Evolutionary conservation across 2,113 vertebrate species (phyloP).

Genomic region (Prietella phreatophila): DNA sequence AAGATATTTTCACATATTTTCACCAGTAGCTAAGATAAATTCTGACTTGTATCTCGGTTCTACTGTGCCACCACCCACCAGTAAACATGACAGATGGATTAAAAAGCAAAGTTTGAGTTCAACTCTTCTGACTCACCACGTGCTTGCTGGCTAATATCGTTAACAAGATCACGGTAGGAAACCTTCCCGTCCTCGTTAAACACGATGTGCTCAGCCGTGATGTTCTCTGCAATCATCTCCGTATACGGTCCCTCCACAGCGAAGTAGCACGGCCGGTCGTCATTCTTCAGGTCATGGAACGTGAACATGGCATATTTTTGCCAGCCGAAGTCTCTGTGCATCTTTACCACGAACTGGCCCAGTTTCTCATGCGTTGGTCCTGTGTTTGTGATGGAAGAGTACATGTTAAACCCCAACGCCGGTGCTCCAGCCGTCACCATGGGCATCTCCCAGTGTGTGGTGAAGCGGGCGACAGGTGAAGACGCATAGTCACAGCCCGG

Average conservation of each 20-base stretch:
- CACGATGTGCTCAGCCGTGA: conserved; percentile 68
- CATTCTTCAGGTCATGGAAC: conserved; percentile 73
- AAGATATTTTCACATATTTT: background rate
- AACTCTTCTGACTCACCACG: conserved; percentile 66
- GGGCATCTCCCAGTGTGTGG: conserved; percentile 84
- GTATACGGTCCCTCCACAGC: conserved; percentile 80
- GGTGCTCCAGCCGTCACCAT: conserved; percentile 84
- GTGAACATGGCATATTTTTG: conserved; percentile 72
- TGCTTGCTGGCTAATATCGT: conserved; percentile 71
- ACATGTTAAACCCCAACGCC: conserved; percentile 76
- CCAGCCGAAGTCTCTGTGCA: conserved; percentile 84
- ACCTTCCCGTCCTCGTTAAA: conserved; percentile 64
- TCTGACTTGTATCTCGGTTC: background rate
- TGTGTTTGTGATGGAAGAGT: conserved; percentile 76
- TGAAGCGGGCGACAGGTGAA: conserved; percentile 81
- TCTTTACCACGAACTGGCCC: conserved; percentile 73
- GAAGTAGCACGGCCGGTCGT: conserved; percentile 82
- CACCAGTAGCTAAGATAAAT: background rate
- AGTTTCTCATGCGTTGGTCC: conserved; percentile 87
- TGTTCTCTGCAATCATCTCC: conserved; percentile 65
- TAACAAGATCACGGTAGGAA: conserved; percentile 69
- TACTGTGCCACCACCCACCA: background rate
- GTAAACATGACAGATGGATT: background rate
- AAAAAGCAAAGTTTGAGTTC: background rate
- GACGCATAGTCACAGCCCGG: conserved; percentile 86